phyloP scores from a whole-genome alignment of 2,113 vertebrate genomes.

The Silurus asotus region DNA sequence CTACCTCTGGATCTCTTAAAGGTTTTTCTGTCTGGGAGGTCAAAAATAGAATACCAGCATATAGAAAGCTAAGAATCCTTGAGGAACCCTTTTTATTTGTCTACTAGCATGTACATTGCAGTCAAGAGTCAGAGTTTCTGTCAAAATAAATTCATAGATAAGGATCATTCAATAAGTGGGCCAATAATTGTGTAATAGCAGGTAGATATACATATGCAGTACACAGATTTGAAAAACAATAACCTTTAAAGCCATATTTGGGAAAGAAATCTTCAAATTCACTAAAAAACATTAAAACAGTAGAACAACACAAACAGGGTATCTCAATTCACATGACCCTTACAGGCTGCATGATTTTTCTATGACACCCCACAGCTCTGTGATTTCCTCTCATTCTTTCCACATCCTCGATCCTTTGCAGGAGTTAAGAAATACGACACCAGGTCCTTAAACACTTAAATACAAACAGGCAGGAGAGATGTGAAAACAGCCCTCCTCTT shows the following conservation, averaged over 20 bases:
- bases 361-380: constrained; percentile 63
- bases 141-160: not conserved
- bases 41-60: not conserved
- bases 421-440: constrained; percentile 54
- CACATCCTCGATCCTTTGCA: constrained; percentile 58
- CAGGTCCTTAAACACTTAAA: constrained; percentile 61
- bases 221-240: not conserved
- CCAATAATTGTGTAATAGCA: not conserved
- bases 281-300: not conserved
- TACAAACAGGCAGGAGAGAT: constrained; percentile 53
- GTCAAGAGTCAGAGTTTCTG: not conserved
- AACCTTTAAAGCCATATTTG: not conserved
- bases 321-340: constrained; percentile 28
- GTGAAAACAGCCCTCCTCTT: constrained; percentile 34
- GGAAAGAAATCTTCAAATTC: not conserved
- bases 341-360: constrained; percentile 64
- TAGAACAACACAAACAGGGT: no score
- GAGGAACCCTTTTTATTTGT: not conserved
- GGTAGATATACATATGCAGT: no score
- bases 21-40: not conserved
- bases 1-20: not conserved
- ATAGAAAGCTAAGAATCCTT: not conserved
- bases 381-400: constrained; percentile 68
- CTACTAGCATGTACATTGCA: not conserved
- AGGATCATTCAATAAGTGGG: not conserved